Evolutionary conservation across 2,888 invertebrate genomes (phyloP).

Genomic region (Xanthorhoe designata): DNA sequence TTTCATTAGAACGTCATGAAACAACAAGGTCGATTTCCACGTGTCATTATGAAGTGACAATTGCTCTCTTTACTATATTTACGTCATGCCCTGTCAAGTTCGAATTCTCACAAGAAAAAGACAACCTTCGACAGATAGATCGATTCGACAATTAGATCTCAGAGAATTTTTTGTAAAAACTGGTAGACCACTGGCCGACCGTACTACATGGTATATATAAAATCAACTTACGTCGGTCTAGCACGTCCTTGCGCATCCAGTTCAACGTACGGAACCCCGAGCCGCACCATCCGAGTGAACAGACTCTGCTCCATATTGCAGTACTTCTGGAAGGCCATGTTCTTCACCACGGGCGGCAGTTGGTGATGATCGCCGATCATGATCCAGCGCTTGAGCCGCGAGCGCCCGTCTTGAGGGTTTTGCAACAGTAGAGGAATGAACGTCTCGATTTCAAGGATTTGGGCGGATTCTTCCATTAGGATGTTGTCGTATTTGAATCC

Average conservation of each 20-base stretch:
- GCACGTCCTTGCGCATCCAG: constrained; percentile 99
- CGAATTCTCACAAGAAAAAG: too few relatives aligned
- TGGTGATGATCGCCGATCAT: constrained; percentile 99
- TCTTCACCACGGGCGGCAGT: constrained; percentile 99
- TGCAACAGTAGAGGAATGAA: constrained; percentile 99
- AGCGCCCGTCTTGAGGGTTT: constrained; percentile 98
- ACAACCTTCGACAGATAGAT: too few relatives aligned
- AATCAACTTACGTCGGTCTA: constrained; percentile 90
- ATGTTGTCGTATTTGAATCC: constrained; percentile 99
- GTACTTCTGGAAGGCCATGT: constrained; percentile 99
- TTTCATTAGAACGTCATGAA: too few relatives aligned
- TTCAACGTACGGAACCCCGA: constrained; percentile 98
- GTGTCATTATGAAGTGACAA: too few relatives aligned
- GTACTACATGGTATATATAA: too few relatives aligned
- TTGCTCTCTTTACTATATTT: too few relatives aligned
- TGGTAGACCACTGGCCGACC: too few relatives aligned
- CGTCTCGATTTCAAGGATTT: constrained; percentile 99
- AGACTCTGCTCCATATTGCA: constrained; percentile 99
- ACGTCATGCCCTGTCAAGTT: too few relatives aligned
- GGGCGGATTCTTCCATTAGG: constrained; percentile 99
- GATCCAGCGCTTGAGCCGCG: constrained; percentile 99
- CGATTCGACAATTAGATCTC: too few relatives aligned
- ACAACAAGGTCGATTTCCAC: too few relatives aligned
- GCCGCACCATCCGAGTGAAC: constrained; percentile 97
- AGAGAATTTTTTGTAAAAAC: too few relatives aligned